Conservation (phyloP, 2,113 vertebrate species). For the Pipa parva region DNA sequence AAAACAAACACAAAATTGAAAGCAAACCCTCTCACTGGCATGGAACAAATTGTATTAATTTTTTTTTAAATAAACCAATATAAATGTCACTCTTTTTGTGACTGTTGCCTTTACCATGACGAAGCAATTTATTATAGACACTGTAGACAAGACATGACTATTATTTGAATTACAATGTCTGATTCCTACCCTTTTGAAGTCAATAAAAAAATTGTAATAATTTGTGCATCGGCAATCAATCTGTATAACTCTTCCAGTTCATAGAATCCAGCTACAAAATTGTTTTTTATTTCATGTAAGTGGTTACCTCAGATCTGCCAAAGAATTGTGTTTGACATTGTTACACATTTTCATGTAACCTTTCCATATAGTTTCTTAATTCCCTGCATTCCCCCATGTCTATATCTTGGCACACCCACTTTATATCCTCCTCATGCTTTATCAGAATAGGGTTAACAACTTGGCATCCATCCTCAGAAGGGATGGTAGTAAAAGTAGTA, state of each 20-base stretch:
- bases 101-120: too few relatives aligned
- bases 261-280: not conserved
- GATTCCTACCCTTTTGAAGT: slow-evolving; percentile 14
- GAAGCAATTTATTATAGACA: slow-evolving; percentile 11
- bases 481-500: slow-evolving; percentile 79
- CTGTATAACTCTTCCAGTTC: not conserved
- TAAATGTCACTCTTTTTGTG: too few relatives aligned
- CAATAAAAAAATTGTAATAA: slow-evolving; percentile 22
- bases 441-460: slow-evolving; percentile 56
- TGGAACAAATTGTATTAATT: too few relatives aligned
- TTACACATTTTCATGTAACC: slow-evolving; percentile 57
- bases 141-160: slow-evolving; percentile 13
- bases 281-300: not conserved
- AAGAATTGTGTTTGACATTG: not conserved
- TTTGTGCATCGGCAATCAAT: slow-evolving; percentile 31
- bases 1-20: too few relatives aligned
- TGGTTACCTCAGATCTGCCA: slow-evolving; percentile 27
- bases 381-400: slow-evolving; percentile 64
- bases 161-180: slow-evolving; percentile 5
- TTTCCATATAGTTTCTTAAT: slow-evolving; percentile 57
- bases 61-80: too few relatives aligned
- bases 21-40: too few relatives aligned
- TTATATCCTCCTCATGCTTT: slow-evolving; percentile 70
- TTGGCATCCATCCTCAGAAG: slow-evolving; percentile 65
- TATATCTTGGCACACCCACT: slow-evolving; percentile 84